These are phyloP conservation scores for Torymus texanus DNA, from an alignment of 2,888 invertebrate species.

Conservation along the genomic window DNA sequence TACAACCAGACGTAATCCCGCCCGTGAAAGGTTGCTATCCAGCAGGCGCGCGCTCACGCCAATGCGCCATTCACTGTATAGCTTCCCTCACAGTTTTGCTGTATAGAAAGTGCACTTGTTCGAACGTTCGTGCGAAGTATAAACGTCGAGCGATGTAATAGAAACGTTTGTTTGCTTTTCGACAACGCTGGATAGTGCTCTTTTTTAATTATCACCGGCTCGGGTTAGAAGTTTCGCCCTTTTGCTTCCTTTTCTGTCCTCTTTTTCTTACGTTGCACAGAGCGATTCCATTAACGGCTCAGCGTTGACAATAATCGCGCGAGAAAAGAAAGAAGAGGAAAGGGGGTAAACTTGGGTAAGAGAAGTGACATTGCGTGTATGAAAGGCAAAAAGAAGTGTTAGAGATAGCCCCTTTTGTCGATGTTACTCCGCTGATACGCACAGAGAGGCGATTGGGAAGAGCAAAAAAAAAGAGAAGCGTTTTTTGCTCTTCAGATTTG, in stretches of 20 bases:
- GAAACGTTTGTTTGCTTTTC: not conserved
- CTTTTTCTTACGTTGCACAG: conserved; percentile 41
- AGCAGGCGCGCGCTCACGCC: not conserved
- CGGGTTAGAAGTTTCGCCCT: not conserved
- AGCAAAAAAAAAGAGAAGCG: conserved; percentile 8
- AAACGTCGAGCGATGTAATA: conserved; percentile 29
- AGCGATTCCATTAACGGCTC: conserved; percentile 49
- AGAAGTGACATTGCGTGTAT: conserved; percentile 57
- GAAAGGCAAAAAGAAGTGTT: not conserved
- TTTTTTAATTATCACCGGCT: conserved; percentile 34
- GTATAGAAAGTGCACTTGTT: conserved; percentile 10
- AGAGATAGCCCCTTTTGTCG: conserved; percentile 17
- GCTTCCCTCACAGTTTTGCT: not conserved
- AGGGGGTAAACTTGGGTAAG: conserved; percentile 58
- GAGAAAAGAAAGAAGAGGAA: not conserved
- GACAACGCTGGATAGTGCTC: not conserved
- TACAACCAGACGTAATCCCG: conserved; percentile 3
- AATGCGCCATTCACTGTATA: not conserved
- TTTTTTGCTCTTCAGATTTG: conserved; percentile 34
- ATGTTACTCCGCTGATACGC: not conserved
- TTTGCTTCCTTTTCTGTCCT: not conserved
- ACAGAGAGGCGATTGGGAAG: conserved; percentile 15
- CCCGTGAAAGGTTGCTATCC: conserved; percentile 21
- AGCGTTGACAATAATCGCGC: conserved; percentile 55
- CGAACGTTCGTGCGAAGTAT: not conserved